A percentile compares a stretch with the other conserved stretches of the same genome.
phyloP scores from a whole-genome alignment of 2,888 invertebrate species.

The Dione vanillae region DNA sequence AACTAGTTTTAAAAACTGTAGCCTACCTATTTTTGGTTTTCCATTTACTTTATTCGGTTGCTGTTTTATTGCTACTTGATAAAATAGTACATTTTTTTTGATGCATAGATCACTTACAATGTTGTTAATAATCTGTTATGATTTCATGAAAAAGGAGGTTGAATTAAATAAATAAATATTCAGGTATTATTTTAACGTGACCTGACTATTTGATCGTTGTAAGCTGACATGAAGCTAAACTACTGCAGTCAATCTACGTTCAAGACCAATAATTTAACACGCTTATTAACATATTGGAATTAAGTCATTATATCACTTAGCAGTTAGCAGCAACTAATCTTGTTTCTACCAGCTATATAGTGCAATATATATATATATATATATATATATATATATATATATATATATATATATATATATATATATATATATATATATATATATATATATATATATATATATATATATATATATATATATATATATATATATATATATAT shows the following conservation, averaged over 20 bases:
- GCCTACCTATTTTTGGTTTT: neutral
- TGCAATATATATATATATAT: too few species aligned
- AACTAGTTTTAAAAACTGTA: neutral
- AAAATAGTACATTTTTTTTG: neutral
- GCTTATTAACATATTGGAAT: constrained; percentile 11
- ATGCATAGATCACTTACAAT: neutral
- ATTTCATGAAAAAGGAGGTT: too few species aligned
- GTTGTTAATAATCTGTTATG: neutral
- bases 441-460: too few species aligned
- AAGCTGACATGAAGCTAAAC: constrained; percentile 7
- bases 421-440: too few species aligned
- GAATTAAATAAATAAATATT: too few species aligned
- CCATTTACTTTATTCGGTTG: neutral
- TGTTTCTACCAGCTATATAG: neutral
- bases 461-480: too few species aligned
- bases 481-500: too few species aligned
- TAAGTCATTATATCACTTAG: constrained; percentile 16
- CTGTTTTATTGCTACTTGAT: neutral
- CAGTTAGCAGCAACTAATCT: neutral
- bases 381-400: too few species aligned
- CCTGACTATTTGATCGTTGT: too few species aligned
- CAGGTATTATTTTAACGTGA: too few species aligned
- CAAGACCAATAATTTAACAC: neutral
- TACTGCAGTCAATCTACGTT: constrained; percentile 11
- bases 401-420: too few species aligned